Base-by-base conservation (phyloP, 23 tunicate genomes). In the Diplosoma virens region DNA sequence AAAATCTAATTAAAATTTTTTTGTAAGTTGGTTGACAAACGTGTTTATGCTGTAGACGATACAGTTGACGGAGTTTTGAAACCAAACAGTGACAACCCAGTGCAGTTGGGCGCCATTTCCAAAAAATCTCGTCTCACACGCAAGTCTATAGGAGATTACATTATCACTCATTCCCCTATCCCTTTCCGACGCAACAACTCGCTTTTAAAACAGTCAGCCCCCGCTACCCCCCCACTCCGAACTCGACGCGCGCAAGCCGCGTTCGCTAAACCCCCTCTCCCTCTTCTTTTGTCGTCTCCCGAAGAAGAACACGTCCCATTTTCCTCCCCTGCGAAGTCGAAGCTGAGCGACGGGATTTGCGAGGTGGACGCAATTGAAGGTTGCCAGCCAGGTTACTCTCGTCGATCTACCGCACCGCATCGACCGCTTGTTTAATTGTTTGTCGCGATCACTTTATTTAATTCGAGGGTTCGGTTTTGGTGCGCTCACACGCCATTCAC, bases 101-200 rank as follows among this genome's bases (percentile, higher is more conserved):
- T 36, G 2, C 47, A 72, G 47, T 2, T 22, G n/a, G 59, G 36
- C 2, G 34, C 9, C 9, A 9, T 34, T 16, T 23, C 60, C 34
- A 47, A 33, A 30, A 72, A 50, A 50, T 47, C 78, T 27, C 78
- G 78, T 11, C 60, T 50, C n/a, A 27, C 33, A 2, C 78, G 78
- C 2, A 72, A 72, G 25, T 47, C 61, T 25, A 4, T 72, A 7
- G 78, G 78, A 34, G 78, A 72, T 11, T 72, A 72, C 61, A 47
- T 58, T 22, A 47, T 47, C 61, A 29, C 59, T 6, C 59, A 72
- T 34, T 72, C 78, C 16, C 59, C 78, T 3, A 18, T 72, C 17
- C 60, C 60, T 28, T 50, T 72, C 48, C 78, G 78, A 27, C 46
- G 78, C 6, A 48, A 18, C 47, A 72, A 34, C 35, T 22, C 48